Base-by-base conservation (phyloP, 2,113 vertebrate species). In the Zeus faber region DNA sequence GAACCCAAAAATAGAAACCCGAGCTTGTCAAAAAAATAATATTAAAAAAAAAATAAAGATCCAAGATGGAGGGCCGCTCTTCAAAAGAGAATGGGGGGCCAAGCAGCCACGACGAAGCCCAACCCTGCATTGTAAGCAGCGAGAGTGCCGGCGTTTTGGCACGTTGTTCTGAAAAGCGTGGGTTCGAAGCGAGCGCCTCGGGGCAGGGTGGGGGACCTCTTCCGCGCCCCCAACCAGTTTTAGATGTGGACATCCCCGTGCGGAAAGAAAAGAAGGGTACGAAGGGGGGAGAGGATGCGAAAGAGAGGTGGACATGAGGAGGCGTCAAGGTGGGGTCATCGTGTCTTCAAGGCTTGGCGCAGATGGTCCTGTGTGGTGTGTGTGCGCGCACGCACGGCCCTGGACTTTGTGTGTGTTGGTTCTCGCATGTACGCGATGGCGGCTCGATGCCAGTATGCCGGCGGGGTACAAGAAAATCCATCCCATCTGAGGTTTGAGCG, bases 321-420 rank as follows among this genome's bases (percentile, higher is more conserved):
- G 85, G 85, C 81, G 74, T 81, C 57, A 80, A 85, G 85, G 84
- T 78, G 84, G 87, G 82, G 85, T 85, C 82, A 77, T 70, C 57
- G 71, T 87, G 76, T 89, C 85, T 87, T 80, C 76, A 70, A 90
- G 86, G 89, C 87, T 85, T 88, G 80, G 84, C 85, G 84, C 78
- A 83, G 82, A 82, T 87, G 82, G 82, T 81, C 67, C 75, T 85
- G 79, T 85, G 79, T 86, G n/a, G 83, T 64, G 62, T 70, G 3
- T 54, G 79, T 77, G 78, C 79, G 49, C 8, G 77, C 20, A 22
- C 4, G 18, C 3, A 17, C 20, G 8, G 16, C n/a, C 16, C n/a
- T 43, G 40, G 7, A n/a, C n/a, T 43, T 14, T 20, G 40, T 43
- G 40, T 43, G 40, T 44, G 41, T 20, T 7, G 7, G 17, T 18